These are phyloP conservation scores for Agrilus mali DNA, from an alignment of 2,888 invertebrate species.

Conservation along the genomic window DNA sequence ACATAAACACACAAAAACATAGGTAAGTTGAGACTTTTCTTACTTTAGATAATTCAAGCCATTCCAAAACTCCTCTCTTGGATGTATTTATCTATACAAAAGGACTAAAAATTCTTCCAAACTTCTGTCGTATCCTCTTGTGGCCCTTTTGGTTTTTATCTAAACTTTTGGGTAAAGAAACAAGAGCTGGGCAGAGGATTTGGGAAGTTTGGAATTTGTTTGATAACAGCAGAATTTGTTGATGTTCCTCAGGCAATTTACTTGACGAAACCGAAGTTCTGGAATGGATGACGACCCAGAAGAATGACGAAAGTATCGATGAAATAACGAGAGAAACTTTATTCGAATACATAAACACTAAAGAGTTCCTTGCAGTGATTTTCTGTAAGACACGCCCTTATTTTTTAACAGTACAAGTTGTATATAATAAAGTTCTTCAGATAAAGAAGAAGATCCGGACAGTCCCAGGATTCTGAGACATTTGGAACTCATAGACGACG, in stretches of 20 bases:
- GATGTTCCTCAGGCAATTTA: constrained; percentile 45
- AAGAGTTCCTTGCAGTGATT: constrained; percentile 82
- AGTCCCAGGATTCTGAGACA: constrained; percentile 72
- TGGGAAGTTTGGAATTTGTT: too few species aligned
- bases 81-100: not conserved
- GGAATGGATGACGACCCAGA: constrained; percentile 85
- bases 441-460: constrained; percentile 70
- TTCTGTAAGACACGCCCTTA: constrained; percentile 59
- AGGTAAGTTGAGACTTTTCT: too few species aligned
- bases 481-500: constrained; percentile 82
- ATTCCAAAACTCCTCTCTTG: constrained; percentile 25
- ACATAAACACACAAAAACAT: too few species aligned
- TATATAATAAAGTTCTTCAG: constrained; percentile 31
- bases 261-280: constrained; percentile 70
- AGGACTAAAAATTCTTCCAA: too few species aligned
- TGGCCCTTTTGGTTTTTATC: not conserved
- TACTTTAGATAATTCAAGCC: constrained; percentile 14
- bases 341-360: constrained; percentile 72
- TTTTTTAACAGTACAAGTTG: not conserved
- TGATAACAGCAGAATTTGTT: too few species aligned
- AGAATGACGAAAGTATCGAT: constrained; percentile 83
- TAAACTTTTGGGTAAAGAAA: not conserved
- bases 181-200: too few species aligned
- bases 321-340: constrained; percentile 75
- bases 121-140: too few species aligned